Percentiles rank a stretch among this genome's conserved stretches.
phyloP scores from a whole-genome alignment of 2,797 vertebrate genomes.

The Myoxocephalus aenaeus region DNA sequence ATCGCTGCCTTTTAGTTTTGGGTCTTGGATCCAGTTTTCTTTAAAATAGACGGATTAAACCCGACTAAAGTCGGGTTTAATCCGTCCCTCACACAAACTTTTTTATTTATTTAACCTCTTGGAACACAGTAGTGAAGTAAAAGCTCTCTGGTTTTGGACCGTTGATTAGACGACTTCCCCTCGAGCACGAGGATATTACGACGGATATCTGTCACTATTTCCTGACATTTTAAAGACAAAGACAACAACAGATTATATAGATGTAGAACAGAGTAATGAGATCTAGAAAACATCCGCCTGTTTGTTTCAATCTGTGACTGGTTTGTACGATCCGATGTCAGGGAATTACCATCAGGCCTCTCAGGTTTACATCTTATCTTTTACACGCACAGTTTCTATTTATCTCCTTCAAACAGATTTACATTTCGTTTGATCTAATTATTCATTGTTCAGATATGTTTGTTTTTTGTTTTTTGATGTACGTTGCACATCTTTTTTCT shows the following conservation, averaged over 20 bases:
- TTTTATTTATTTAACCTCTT: too few relatives aligned
- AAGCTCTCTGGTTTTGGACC: neutral
- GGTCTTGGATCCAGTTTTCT: too few relatives aligned
- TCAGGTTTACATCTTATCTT: neutral
- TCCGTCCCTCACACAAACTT: too few relatives aligned
- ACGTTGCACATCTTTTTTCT: constrained; percentile 20
- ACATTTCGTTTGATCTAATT: constrained; percentile 2
- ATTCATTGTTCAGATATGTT: neutral
- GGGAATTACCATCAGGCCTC: neutral
- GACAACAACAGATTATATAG: neutral
- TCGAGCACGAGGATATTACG: too few relatives aligned
- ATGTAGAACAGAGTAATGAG: neutral
- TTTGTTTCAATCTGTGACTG: neutral
- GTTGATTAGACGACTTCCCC: too few relatives aligned
- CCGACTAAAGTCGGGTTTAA: too few relatives aligned
- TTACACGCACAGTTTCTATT: neutral
- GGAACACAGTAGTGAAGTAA: neutral
- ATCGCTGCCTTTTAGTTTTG: too few relatives aligned
- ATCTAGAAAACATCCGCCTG: neutral
- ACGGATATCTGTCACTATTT: neutral
- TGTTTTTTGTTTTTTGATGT: neutral
- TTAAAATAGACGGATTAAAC: too few relatives aligned
- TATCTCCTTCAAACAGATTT: neutral
- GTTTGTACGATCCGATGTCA: neutral
- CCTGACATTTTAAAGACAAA: too few relatives aligned